Conservation (phyloP, 2,888 invertebrate genomes). For the Dryobotodes eremita region DNA sequence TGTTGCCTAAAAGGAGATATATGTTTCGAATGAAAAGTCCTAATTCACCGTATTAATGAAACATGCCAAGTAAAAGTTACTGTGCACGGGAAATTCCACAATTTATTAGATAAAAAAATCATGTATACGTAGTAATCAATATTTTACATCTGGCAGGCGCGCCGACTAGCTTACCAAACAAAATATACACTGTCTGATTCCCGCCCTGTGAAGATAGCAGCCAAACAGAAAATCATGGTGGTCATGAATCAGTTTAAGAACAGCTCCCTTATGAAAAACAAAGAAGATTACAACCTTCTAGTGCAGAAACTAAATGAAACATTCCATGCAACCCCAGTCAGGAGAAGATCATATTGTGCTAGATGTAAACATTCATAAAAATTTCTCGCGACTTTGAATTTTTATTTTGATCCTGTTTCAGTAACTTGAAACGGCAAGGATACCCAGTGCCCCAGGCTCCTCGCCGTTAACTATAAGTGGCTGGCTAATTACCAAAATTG, state of each 20-base stretch:
- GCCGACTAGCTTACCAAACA: slow-evolving; percentile 42
- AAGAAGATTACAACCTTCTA: slow-evolving; percentile 68
- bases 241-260: slow-evolving; percentile 75
- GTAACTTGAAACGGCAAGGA: neutral
- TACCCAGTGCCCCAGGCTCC: no score
- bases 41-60: slow-evolving; percentile 79
- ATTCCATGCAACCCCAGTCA: slow-evolving; percentile 71
- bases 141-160: slow-evolving; percentile 73
- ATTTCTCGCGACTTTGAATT: slow-evolving; percentile 22
- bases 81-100: slow-evolving; percentile 9
- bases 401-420: slow-evolving; percentile 32
- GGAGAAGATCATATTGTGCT: slow-evolving; percentile 56
- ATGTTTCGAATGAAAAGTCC: slow-evolving; percentile 77
- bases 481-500: neutral
- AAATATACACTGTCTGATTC: slow-evolving; percentile 23
- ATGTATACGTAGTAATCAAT: slow-evolving; percentile 45
- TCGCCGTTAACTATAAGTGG: neutral
- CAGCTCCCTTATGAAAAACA: slow-evolving; percentile 71
- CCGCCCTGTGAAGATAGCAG: slow-evolving; percentile 20
- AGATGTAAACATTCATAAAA: slow-evolving; percentile 68
- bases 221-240: slow-evolving; percentile 70
- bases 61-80: slow-evolving; percentile 11
- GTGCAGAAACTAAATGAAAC: slow-evolving; percentile 73
- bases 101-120: neutral
- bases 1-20: slow-evolving; percentile 79